Percentiles rank a stretch among this genome's conserved stretches.
Conservation (phyloP, 2,888 invertebrate species). For the Trichopria drosophilae region DNA sequence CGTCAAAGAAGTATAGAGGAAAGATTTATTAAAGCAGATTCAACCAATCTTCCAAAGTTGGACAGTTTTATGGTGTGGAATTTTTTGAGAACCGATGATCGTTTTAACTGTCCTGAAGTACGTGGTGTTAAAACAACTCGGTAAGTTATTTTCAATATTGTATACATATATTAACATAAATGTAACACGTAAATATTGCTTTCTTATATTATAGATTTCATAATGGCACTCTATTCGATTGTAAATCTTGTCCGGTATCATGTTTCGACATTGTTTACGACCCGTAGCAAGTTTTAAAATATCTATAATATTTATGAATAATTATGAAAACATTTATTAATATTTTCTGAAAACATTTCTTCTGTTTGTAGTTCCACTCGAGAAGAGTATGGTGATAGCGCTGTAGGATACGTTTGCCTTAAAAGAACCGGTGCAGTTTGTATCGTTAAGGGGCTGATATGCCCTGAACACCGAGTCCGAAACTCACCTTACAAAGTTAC, state of each 20-base stretch:
- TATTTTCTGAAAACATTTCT: not conserved
- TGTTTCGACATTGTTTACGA: constrained; percentile 1
- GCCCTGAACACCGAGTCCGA: constrained; percentile 31
- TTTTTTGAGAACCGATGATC: not conserved
- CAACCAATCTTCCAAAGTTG: constrained; percentile 5
- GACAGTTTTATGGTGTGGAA: constrained; percentile 9
- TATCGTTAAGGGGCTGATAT: constrained; percentile 22
- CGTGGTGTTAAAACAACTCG: constrained; percentile 4
- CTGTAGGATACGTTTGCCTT: constrained; percentile 14
- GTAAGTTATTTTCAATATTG: constrained; percentile 5
- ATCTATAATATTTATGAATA: not conserved
- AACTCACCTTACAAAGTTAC: constrained; percentile 26
- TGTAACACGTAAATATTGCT: not conserved
- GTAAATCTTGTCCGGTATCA: too few species aligned
- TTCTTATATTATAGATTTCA: not conserved
- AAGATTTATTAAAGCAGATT: constrained; percentile 9
- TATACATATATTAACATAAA: not conserved
- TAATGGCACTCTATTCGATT: too few species aligned
- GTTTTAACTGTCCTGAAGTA: constrained; percentile 3
- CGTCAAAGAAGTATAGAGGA: too few species aligned
- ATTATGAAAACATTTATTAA: too few species aligned
- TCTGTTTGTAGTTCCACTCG: constrained; percentile 5
- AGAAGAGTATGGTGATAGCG: constrained; percentile 11
- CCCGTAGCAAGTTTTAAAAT: not conserved
- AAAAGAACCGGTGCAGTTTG: constrained; percentile 7